Conservation (phyloP, 2,888 invertebrate genomes). For the Troilus luridus region DNA sequence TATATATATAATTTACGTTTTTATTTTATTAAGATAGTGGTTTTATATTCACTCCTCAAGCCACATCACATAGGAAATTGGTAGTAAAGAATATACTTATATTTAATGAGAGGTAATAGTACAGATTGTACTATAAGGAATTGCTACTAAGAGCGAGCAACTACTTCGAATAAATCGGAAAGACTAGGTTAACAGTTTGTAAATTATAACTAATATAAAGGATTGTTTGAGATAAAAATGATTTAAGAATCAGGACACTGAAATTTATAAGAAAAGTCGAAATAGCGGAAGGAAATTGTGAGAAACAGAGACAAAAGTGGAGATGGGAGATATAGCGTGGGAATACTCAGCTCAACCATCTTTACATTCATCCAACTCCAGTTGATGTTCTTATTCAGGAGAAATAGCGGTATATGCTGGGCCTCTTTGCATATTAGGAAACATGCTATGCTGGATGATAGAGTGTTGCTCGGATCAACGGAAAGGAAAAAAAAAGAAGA, state of each 20-base stretch:
- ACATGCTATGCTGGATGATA: not conserved
- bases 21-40: too few species aligned
- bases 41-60: too few species aligned
- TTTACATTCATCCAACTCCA: slow-evolving; percentile 26
- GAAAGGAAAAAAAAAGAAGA: too few species aligned
- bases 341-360: not conserved
- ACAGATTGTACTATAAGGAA: too few species aligned
- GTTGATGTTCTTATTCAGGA: not conserved
- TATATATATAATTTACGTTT: too few species aligned
- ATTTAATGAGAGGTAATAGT: too few species aligned
- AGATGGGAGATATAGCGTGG: slow-evolving; percentile 16
- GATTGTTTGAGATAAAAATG: not conserved
- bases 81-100: too few species aligned
- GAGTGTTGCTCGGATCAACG: not conserved
- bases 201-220: not conserved
- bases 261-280: not conserved
- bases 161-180: not conserved
- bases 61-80: too few species aligned
- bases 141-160: not conserved
- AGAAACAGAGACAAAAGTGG: slow-evolving; percentile 12
- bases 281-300: slow-evolving; percentile 19
- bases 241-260: not conserved
- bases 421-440: not conserved
- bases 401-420: not conserved
- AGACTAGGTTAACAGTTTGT: not conserved